These are phyloP conservation scores for Euplagia quadripunctaria DNA, from an alignment of 2,888 invertebrate genomes.

Conservation along the genomic window DNA sequence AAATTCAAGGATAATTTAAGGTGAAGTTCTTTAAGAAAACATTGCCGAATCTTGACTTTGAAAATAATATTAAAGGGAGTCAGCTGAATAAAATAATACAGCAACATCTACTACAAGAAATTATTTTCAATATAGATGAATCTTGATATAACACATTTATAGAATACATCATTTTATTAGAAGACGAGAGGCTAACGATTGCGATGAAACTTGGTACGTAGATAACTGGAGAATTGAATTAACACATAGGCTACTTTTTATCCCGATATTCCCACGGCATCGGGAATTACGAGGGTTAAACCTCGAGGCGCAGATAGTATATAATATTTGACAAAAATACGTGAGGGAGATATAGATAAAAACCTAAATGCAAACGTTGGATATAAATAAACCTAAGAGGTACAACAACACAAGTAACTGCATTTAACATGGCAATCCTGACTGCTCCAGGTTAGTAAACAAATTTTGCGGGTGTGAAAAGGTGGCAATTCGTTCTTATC, in stretches of 20 bases:
- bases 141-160: background rate
- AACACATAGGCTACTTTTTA: too few species aligned
- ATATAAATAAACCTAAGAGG: background rate
- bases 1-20: slow-evolving; percentile 15
- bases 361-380: background rate
- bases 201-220: too few species aligned
- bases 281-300: too few species aligned
- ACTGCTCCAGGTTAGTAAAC: background rate
- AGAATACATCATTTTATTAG: background rate
- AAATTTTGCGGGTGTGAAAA: background rate
- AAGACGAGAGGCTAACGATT: background rate
- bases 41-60: background rate
- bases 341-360: background rate
- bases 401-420: background rate
- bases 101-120: background rate
- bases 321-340: background rate
- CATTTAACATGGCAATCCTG: background rate
- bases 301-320: background rate
- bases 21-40: slow-evolving; percentile 7
- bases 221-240: too few species aligned
- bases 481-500: background rate
- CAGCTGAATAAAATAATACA: background rate
- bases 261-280: too few species aligned
- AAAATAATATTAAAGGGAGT: background rate
- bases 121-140: background rate